Conservation (phyloP, 2,113 vertebrate genomes). For the Erinaceus europaeus region DNA sequence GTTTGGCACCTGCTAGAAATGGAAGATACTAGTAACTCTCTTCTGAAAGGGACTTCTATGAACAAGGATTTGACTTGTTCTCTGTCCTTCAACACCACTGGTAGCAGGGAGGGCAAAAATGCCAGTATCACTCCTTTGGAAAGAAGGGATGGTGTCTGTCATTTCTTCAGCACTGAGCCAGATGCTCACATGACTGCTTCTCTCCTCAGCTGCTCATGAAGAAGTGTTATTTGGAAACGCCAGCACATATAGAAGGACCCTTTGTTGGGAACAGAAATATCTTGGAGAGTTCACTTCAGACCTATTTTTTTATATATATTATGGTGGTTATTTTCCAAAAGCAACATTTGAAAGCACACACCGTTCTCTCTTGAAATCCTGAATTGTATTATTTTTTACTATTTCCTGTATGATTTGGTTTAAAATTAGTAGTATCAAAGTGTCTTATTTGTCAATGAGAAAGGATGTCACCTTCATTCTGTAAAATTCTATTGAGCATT, state of each 20-base stretch:
- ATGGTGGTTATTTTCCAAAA: neutral
- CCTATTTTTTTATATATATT: neutral
- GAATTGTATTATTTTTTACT: neutral
- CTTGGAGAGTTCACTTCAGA: neutral
- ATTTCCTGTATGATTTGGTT: neutral
- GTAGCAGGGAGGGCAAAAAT: neutral
- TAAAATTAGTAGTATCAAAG: neutral
- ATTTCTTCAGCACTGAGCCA: constrained; percentile 23
- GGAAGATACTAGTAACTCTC: constrained; percentile 18
- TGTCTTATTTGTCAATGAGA: neutral
- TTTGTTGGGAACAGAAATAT: neutral
- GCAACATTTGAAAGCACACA: neutral
- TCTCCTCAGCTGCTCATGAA: neutral
- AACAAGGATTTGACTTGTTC: constrained; percentile 18
- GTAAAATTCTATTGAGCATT: neutral
- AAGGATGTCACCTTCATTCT: neutral
- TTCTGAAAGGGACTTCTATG: constrained; percentile 28
- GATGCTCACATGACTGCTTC: neutral
- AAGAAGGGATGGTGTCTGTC: neutral
- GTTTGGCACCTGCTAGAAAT: constrained; percentile 12
- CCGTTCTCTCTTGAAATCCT: constrained; percentile 11
- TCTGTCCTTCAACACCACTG: neutral
- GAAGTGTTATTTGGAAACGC: neutral
- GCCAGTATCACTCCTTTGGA: neutral
- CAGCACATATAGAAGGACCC: neutral